A percentile compares a stretch with the other conserved stretches of the same genome.
Evolutionary conservation across 1,140 invertebrate genomes (phyloP).

Genomic region (Drosophila jambulina): DNA sequence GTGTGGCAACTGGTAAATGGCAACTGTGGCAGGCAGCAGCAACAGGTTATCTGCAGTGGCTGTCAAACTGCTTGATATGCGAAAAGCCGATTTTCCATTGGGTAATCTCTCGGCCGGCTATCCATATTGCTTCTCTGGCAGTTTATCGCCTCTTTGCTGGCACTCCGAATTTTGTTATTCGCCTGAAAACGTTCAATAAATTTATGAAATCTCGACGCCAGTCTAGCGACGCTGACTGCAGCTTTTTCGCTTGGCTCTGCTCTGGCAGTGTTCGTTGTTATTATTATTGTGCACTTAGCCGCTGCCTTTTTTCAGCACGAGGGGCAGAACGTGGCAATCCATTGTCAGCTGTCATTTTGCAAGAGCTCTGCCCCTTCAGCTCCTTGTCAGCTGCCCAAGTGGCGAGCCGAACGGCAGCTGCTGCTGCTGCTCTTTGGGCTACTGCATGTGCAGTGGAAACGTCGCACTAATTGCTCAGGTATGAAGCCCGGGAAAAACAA

Average conservation of each 20-base stretch:
- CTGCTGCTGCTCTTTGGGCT: conserved; percentile 20
- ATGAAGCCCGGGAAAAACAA: conserved; percentile 60
- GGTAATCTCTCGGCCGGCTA: conserved; percentile 2
- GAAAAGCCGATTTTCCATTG: conserved; percentile 20
- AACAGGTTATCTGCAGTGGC: conserved; percentile 65
- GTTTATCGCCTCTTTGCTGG: conserved; percentile 39
- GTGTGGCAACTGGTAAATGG: conserved; percentile 24
- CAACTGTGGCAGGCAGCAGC: conserved; percentile 27
- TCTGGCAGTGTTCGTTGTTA: conserved; percentile 35
- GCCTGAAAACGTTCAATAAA: conserved; percentile 57
- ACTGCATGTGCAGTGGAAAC: conserved; percentile 58
- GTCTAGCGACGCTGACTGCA: conserved; percentile 70
- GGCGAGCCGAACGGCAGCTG: conserved; percentile 19
- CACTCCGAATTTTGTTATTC: conserved; percentile 49
- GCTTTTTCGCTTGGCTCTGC: conserved; percentile 20
- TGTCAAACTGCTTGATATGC: conserved; percentile 52
- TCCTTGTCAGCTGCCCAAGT: conserved; percentile 54
- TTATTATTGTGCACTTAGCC: conserved; percentile 41
- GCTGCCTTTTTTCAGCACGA: conserved; percentile 13
- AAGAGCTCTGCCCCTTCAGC: conserved; percentile 31
- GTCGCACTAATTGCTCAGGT: conserved; percentile 79
- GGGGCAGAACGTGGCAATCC: conserved; percentile 34
- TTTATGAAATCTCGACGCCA: conserved; percentile 52
- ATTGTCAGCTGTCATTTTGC: conserved; percentile 66
- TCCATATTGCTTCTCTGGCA: conserved; percentile 39